phyloP scores from a whole-genome alignment of 1,140 invertebrate genomes.

The Brachystomella parvula region DNA sequence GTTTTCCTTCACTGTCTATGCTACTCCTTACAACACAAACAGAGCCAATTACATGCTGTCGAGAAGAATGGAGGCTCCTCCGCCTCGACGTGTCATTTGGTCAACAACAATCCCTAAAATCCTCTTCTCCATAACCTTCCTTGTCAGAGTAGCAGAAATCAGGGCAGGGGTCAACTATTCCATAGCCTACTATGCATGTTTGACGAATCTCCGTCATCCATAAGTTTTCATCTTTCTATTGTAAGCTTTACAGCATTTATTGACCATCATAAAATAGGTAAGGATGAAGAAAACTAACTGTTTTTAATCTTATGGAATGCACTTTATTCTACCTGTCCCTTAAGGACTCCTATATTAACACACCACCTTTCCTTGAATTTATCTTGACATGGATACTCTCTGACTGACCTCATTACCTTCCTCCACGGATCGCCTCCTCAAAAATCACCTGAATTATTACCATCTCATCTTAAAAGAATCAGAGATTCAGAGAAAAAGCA shows the following conservation, averaged over 20 bases:
- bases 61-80: too few relatives aligned
- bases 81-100: constrained; percentile 1
- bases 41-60: background rate
- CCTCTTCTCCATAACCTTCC: background rate
- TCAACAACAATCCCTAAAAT: background rate
- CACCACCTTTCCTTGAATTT: too few relatives aligned
- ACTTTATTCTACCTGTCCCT: constrained; percentile 7
- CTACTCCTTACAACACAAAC: too few relatives aligned
- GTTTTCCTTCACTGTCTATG: background rate
- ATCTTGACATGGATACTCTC: background rate
- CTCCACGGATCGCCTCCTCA: background rate
- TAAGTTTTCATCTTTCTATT: background rate
- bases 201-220: too few relatives aligned
- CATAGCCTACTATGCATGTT: too few relatives aligned
- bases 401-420: too few relatives aligned
- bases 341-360: too few relatives aligned
- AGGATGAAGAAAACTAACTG: background rate
- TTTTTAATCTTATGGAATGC: background rate
- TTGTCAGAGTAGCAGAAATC: background rate
- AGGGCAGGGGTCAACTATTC: background rate
- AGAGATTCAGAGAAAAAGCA: too few relatives aligned
- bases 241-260: background rate
- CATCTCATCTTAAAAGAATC: too few relatives aligned
- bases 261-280: background rate
- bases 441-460: too few relatives aligned